These are phyloP conservation scores for Pachymerium ferrugineum DNA, from an alignment of 2,888 invertebrate genomes.

Conservation along the genomic window DNA sequence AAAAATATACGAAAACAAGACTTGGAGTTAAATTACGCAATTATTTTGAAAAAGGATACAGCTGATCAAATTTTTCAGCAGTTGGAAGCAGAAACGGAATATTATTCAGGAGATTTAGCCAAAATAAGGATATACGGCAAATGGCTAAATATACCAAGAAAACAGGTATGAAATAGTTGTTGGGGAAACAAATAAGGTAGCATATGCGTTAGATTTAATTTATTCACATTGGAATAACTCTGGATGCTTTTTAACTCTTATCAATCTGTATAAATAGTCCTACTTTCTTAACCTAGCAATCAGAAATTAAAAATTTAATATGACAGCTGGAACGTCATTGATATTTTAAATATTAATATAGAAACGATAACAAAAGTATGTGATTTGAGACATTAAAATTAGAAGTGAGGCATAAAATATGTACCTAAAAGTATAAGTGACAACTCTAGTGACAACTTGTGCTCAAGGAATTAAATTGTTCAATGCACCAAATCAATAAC, in stretches of 20 bases:
- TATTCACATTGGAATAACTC: no score
- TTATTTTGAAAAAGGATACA: conserved; percentile 47
- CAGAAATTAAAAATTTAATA: no score
- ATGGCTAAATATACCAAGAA: conserved; percentile 60
- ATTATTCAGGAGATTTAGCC: conserved; percentile 60
- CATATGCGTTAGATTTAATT: no score
- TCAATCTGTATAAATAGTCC: no score
- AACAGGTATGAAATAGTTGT: conserved; percentile 51
- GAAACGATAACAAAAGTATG: no score
- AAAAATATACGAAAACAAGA: conserved; percentile 52
- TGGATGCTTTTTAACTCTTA: no score
- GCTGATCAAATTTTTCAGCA: neutral
- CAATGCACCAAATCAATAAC: no score
- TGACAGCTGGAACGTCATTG: no score
- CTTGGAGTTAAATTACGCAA: conserved; percentile 57
- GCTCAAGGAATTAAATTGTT: neutral
- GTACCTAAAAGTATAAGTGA: neutral
- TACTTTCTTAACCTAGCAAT: no score
- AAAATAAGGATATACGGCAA: conserved; percentile 63
- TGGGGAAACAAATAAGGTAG: neutral
- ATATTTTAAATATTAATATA: no score
- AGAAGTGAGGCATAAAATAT: no score
- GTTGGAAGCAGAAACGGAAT: conserved; percentile 56
- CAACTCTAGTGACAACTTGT: neutral
- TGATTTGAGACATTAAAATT: no score